Base-by-base conservation (phyloP, 2,113 vertebrate genomes). In the Urocitellus parryii region DNA sequence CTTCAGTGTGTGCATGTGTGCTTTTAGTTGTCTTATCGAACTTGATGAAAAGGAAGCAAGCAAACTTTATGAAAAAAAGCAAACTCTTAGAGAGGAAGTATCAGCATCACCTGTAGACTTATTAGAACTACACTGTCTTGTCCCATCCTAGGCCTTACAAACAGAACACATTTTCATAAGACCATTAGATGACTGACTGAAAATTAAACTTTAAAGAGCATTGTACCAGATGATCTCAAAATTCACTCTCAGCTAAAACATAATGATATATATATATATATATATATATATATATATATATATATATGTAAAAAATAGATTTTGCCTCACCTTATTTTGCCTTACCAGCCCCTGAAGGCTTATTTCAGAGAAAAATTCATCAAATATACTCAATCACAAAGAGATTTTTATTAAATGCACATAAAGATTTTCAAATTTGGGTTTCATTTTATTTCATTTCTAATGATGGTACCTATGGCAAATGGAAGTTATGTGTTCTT, bases 361-460 rank as follows among this genome's bases (percentile, higher is more conserved):
- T 78, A 37, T 18, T 61, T 84, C 42, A 92, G 42, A 84, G 68
- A 96, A 87, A 76, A 92, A 53, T 83, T 4, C 11, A 27, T 76
- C 63, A 72, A 70, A 88, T 22, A 81, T 48, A 88, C 25, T 51
- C 2, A 88, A 22, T 58, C 7, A 72, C 51, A 89, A 74, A 81
- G 27, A 61, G n/a, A 53, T 39, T 73, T 91, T 93, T 95, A 37
- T 39, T 77, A 13, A 88, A 63, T 81, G 4, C 67, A 73, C 20
- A 61, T 84, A 58, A 20, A 4, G 4, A 37, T 92, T 78, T 88
- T 91, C 32, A 87, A 84, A 89, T 90, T 82, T 91, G 82, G 27
- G 39, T 32, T 76, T 16, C 27, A 94, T 42, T 88, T 32, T 87
- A 58, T 88, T 81, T 92, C 58, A 72, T 95, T 94, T 90, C 14